These are phyloP conservation scores for Spilogale gracilis DNA, from an alignment of 2,113 vertebrate species.

Conservation along the genomic window DNA sequence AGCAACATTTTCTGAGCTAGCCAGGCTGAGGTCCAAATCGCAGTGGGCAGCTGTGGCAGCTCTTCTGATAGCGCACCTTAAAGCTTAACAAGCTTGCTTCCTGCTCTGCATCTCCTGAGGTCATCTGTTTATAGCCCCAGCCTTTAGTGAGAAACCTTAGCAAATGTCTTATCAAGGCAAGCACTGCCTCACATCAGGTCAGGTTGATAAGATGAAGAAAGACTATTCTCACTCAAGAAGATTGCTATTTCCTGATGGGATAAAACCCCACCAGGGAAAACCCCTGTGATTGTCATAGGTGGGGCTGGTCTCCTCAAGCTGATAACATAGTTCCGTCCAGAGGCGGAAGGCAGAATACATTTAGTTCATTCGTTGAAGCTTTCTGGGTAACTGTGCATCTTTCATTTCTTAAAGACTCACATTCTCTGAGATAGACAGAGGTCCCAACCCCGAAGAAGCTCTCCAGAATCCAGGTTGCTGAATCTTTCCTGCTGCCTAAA, in stretches of 20 bases:
- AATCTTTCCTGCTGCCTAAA: background rate
- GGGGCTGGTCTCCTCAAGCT: background rate
- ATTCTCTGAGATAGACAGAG: background rate
- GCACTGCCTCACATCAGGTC: background rate
- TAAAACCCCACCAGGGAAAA: slow-evolving; percentile 80
- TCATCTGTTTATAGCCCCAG: background rate
- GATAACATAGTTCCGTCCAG: slow-evolving; percentile 73
- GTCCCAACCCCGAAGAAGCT: background rate
- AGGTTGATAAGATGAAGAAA: slow-evolving; percentile 43
- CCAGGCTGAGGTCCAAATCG: background rate
- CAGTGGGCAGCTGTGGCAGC: background rate
- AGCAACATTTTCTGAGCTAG: slow-evolving; percentile 27
- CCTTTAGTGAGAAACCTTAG: slow-evolving; percentile 10
- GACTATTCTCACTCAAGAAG: slow-evolving; percentile 38
- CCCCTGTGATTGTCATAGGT: slow-evolving; percentile 11
- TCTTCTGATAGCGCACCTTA: background rate
- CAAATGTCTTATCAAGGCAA: slow-evolving; percentile 22
- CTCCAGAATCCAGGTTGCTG: background rate
- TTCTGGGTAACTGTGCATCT: background rate
- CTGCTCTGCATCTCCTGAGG: background rate
- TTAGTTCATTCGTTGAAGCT: background rate
- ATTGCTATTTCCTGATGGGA: slow-evolving; percentile 81
- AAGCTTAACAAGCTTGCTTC: background rate
- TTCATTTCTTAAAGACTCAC: slow-evolving; percentile 36
- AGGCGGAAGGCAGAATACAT: background rate